Base-by-base conservation (phyloP, 1,140 invertebrate species). In the Tetragonula clypearis region DNA sequence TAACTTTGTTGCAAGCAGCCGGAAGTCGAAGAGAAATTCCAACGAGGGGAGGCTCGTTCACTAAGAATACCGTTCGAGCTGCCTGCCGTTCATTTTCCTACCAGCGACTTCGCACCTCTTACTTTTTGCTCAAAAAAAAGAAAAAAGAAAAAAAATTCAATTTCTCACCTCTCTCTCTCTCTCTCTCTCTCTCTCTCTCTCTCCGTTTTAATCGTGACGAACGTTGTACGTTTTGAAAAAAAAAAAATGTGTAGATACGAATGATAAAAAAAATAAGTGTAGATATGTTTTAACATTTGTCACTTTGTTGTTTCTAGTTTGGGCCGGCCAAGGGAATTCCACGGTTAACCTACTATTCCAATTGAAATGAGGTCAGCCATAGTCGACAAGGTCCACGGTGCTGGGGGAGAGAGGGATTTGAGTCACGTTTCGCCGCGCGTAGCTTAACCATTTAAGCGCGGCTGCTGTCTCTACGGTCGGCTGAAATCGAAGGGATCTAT, bases 1-100 rank as follows among this genome's bases (percentile, higher is more conserved):
- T 79, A 79, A 84, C 41, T 84, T 84, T 60, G 76, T 84, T 71
- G 82, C 82, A 69, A 83, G 74, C 35, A 84, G n/a, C 82, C 82
- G 82, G 82, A 84, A 84, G 76, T 79, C 66, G 35, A n/a, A 12
- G 65, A 53, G 75, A 68, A 71, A 69, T 84, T 79, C 82, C 66
- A 78, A n/a, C 30, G 23, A 41, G 65, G n/a, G 65, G 60, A n/a
- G 65, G 19, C 19, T 62, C 66, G n/a, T 79, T 62, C 76, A 66
- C 66, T 71, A 53, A 41, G 41, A 60, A 62, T 79, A 84, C 76
- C 75, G 82, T 84, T 84, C 35, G 56, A 26, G 49, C 41, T 69
- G 1, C 55, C 19, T 8, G 21, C 60, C 30, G 53, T n/a, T 62
- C 23, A 66, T 77, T 81, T 74, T 81, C 66, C 69, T 74, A 55